Base-by-base conservation (phyloP, 2,797 vertebrate genomes). In the Lagorchestes hirsutus region DNA sequence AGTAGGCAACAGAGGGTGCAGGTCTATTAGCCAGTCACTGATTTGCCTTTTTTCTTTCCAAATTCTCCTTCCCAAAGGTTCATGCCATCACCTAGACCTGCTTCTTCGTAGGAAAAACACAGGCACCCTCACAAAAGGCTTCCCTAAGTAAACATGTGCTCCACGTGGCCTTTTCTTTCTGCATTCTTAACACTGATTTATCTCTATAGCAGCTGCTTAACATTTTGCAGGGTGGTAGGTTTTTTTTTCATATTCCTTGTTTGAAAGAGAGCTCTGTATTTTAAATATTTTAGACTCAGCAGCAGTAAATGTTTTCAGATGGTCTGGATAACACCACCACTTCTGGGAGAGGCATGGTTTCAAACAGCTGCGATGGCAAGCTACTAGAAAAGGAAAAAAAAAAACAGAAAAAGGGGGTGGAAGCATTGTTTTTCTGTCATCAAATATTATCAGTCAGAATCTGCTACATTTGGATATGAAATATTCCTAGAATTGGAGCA, bases 281-380 rank as follows among this genome's bases (percentile, higher is more conserved):
- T 98, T 92, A 97, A 97, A 95, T 94, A 34, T 94, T 97, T 98
- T 95, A 96, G 95, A 90, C 90, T 95, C 87, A 54, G 94, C 46
- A 97, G 67, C 12, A 90, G 90, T 62, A 9, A 95, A 93, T 95
- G 97, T 93, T 96, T 97, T 93, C 58, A 92, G 96, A 93, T 95
- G 96, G 96, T 96, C 96, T 97, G 97, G 97, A 95, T 97, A 87
- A 93, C 94, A 94, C 82, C 31, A 92, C 2, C 87, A 93, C 67
- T 0, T 58, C 96, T 95, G 95, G 94, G 94, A 96, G 91, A 94
- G 24, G 94, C 97, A 95, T 93, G 59, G 87, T 31, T 58, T 92
- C 95, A 95, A 98, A 97, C 96, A 98, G 97, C 97, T 97, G 95
- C n/a, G 97, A 95, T 74, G 96, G 96, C 94, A 96, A 97, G 98